Percentiles rank a stretch among this genome's conserved stretches.
These are phyloP conservation scores for Cottoperca gobio DNA, from an alignment of 2,797 vertebrate species.

Conservation along the genomic window DNA sequence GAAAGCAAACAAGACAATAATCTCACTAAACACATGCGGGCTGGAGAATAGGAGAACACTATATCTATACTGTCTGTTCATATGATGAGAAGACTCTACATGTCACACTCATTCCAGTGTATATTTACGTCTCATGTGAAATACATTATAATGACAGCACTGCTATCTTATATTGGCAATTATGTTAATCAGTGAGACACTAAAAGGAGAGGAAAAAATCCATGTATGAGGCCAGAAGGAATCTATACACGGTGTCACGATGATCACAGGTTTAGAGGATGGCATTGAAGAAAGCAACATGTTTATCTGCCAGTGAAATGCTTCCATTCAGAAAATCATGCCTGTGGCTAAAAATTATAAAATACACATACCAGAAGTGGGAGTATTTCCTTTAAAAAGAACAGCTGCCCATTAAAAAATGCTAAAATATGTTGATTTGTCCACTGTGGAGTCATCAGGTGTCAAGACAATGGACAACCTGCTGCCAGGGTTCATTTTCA, in stretches of 20 bases:
- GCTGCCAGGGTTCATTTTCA: neutral
- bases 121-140: neutral
- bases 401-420: slow-evolving; percentile 1
- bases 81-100: neutral
- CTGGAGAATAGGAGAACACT: no score
- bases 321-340: neutral
- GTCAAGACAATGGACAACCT: slow-evolving; percentile 10
- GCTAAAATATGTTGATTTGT: slow-evolving; percentile 4
- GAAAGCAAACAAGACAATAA: no score
- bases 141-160: neutral
- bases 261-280: neutral
- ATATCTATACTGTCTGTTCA: no score
- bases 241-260: neutral
- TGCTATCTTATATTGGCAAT: neutral
- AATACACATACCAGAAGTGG: slow-evolving; percentile 2
- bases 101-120: neutral
- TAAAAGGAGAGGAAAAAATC: neutral
- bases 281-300: no score
- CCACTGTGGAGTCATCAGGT: neutral
- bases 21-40: no score
- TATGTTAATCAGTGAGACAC: neutral
- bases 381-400: neutral
- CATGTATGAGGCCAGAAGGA: neutral
- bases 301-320: neutral
- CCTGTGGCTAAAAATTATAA: slow-evolving; percentile 2